phyloP scores from a whole-genome alignment of 2,113 vertebrate genomes.

The Rhadina sibilatrix region DNA sequence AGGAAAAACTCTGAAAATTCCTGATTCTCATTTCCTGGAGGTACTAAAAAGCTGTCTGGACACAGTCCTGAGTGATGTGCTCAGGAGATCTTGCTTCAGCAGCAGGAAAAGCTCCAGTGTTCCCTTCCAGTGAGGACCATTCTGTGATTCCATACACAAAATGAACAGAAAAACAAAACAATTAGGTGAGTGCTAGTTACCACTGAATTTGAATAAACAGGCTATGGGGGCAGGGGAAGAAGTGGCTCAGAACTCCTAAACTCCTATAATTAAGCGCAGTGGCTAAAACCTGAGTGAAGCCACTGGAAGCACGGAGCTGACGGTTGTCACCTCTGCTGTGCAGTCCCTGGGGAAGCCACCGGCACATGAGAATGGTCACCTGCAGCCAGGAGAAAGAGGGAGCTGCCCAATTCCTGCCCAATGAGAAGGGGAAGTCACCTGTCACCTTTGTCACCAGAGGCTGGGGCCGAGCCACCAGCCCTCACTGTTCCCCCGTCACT shows the following conservation, averaged over 20 bases:
- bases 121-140: not conserved
- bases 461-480: not conserved
- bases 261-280: not conserved
- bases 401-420: not conserved
- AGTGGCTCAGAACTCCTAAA: not conserved
- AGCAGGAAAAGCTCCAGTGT: not conserved
- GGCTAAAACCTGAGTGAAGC: not conserved
- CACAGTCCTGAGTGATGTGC: not conserved
- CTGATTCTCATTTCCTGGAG: not conserved
- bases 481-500: not conserved
- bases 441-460: accelerated
- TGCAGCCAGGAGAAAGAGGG: not conserved
- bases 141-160: not conserved
- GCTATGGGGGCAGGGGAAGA: not conserved
- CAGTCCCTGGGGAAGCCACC: not conserved
- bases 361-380: accelerated
- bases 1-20: not conserved
- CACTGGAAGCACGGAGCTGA: not conserved
- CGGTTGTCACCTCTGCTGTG: accelerated
- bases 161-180: not conserved
- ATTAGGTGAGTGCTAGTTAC: not conserved
- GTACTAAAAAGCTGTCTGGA: not conserved
- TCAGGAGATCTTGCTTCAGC: not conserved
- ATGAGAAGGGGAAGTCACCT: not conserved
- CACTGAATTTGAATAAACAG: not conserved